phyloP scores from a whole-genome alignment of 2,113 vertebrate genomes.

The Setophaga petechia region DNA sequence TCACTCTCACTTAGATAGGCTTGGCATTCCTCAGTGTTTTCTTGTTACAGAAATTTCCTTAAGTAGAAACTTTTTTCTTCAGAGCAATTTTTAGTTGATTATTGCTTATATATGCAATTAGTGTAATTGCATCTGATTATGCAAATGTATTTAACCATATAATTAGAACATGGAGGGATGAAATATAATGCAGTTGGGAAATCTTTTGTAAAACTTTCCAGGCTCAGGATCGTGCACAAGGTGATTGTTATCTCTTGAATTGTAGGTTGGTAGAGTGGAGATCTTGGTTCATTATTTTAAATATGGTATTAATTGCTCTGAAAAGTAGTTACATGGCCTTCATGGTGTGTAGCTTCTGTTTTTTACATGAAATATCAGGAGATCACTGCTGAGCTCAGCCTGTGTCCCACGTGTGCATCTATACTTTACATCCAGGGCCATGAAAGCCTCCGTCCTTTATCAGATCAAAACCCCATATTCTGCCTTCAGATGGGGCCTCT shows the following conservation, averaged over 20 bases:
- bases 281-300: neutral
- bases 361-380: neutral
- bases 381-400: neutral
- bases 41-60: constrained; percentile 50
- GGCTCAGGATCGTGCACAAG: neutral
- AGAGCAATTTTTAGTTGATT: constrained; percentile 63
- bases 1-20: accelerated
- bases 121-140: constrained; percentile 67
- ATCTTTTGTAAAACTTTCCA: constrained; percentile 17
- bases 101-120: constrained; percentile 70
- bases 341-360: neutral
- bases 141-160: constrained; percentile 39
- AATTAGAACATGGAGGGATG: constrained; percentile 43
- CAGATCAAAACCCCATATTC: neutral
- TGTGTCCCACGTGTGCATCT: neutral
- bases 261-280: neutral
- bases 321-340: neutral
- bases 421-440: neutral
- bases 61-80: constrained; percentile 43
- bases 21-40: constrained; percentile 5
- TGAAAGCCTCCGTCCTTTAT: neutral
- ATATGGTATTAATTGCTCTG: neutral
- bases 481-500: neutral
- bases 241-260: neutral
- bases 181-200: constrained; percentile 33